Evolutionary conservation across 1,140 invertebrate species (phyloP).

Genomic region (Hypothenemus hampei): DNA sequence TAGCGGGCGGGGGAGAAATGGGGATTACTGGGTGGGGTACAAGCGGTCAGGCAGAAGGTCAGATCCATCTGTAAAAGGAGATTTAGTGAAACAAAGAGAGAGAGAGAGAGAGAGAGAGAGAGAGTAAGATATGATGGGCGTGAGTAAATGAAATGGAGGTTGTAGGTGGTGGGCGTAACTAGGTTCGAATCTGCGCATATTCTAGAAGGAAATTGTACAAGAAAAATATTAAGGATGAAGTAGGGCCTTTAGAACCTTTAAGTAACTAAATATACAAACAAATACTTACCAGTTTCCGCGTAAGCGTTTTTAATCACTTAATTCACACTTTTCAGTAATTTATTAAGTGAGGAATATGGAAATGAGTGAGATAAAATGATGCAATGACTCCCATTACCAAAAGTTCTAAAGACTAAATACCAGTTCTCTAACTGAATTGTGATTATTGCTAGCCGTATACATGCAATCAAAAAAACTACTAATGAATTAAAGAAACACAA

Average conservation of each 20-base stretch:
- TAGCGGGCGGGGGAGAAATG: slow-evolving; percentile 18
- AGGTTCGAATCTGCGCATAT: background rate
- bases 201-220: too few species aligned
- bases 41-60: slow-evolving; percentile 26
- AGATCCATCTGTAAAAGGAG: slow-evolving; percentile 30
- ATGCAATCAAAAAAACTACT: background rate
- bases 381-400: slow-evolving; percentile 19
- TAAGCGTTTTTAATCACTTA: too few species aligned
- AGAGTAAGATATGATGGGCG: slow-evolving; percentile 3
- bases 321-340: too few species aligned
- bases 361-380: too few species aligned
- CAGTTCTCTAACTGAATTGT: too few species aligned
- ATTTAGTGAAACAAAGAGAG: slow-evolving; percentile 9
- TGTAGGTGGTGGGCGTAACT: background rate
- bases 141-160: background rate
- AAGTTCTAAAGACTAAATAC: slow-evolving; percentile 13
- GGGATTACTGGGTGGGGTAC: slow-evolving; percentile 8
- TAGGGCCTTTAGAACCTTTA: slow-evolving; percentile 14
- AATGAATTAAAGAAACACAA: slow-evolving; percentile 3
- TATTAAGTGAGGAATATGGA: too few species aligned
- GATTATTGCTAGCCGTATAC: too few species aligned
- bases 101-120: background rate
- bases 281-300: too few species aligned
- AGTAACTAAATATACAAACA: too few species aligned
- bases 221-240: too few species aligned